These are phyloP conservation scores for Leuctra nigra DNA, from an alignment of 2,888 invertebrate genomes.

Conservation along the genomic window DNA sequence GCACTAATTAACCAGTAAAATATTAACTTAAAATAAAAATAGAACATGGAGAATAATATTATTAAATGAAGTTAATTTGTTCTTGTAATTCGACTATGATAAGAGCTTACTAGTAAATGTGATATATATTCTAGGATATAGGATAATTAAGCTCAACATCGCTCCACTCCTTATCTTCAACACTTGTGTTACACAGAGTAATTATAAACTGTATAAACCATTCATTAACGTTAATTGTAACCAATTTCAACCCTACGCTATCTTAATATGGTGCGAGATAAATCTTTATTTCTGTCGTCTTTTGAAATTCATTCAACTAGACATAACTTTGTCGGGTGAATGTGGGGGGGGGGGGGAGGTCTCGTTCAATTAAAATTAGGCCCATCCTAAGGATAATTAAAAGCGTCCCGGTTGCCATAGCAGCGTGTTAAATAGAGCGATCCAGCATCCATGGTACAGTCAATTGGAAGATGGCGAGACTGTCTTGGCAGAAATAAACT, in stretches of 20 bases:
- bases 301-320: conserved; percentile 17
- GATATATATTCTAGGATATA: neutral
- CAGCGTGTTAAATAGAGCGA: neutral
- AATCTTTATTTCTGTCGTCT: conserved; percentile 19
- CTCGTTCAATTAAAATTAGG: conserved; percentile 18
- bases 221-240: conserved; percentile 18
- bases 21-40: neutral
- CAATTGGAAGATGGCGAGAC: too few relatives aligned
- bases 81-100: neutral
- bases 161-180: too few relatives aligned
- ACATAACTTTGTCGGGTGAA: conserved; percentile 13
- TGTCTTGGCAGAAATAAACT: too few relatives aligned
- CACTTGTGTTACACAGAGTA: conserved; percentile 3
- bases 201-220: conserved; percentile 16
- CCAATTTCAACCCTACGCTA: conserved; percentile 19
- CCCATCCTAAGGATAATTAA: conserved; percentile 18
- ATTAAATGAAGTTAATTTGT: neutral
- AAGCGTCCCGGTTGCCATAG: neutral
- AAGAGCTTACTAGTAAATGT: neutral
- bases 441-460: too few relatives aligned
- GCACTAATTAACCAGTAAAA: too few relatives aligned
- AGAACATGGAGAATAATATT: neutral
- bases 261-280: conserved; percentile 15
- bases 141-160: neutral
- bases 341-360: too few relatives aligned